Percentiles rank a stretch among this genome's conserved stretches.
Evolutionary conservation across 2,113 vertebrate genomes (phyloP).

Genomic region (Macquaria ambigua): DNA sequence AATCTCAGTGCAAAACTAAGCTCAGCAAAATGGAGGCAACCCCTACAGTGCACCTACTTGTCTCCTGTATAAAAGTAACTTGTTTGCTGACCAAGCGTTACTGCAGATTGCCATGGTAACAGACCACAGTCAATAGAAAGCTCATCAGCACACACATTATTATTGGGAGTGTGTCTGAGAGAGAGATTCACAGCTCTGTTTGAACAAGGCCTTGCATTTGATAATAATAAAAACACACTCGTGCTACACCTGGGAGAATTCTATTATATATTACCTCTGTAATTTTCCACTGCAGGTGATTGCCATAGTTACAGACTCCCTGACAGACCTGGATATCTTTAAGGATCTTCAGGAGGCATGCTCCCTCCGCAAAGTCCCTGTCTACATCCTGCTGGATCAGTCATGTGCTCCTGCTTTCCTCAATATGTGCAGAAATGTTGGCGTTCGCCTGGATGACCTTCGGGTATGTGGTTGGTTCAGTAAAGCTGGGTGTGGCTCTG

Average conservation of each 20-base stretch:
- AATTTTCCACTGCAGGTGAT: slow-evolving; percentile 90
- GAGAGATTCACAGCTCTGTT: slow-evolving; percentile 61
- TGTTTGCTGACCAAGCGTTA: slow-evolving; percentile 80
- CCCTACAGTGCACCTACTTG: slow-evolving; percentile 52
- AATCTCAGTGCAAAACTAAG: slow-evolving; percentile 30
- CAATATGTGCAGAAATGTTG: slow-evolving; percentile 92
- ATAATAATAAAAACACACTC: slow-evolving; percentile 73
- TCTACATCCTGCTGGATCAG: slow-evolving; percentile 96
- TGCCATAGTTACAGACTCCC: slow-evolving; percentile 95
- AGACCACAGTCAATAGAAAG: slow-evolving; percentile 74
- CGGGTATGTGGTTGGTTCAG: slow-evolving; percentile 81
- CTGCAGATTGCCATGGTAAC: slow-evolving; percentile 79
- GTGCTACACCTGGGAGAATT: slow-evolving; percentile 66
- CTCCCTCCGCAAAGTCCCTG: slow-evolving; percentile 86
- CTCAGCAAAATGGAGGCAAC: slow-evolving; percentile 36
- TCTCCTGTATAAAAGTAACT: slow-evolving; percentile 67
- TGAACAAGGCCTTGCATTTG: slow-evolving; percentile 73
- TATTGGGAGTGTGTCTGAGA: slow-evolving; percentile 59
- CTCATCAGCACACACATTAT: slow-evolving; percentile 68
- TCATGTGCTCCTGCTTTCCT: slow-evolving; percentile 88
- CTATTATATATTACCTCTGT: slow-evolving; percentile 71
- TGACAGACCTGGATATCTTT: slow-evolving; percentile 97
- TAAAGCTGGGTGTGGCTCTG: slow-evolving; percentile 46
- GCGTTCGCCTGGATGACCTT: slow-evolving; percentile 89
- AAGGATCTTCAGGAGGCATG: slow-evolving; percentile 93